Base-by-base conservation (phyloP, 2,113 vertebrate genomes). In the Charadrius vociferus region DNA sequence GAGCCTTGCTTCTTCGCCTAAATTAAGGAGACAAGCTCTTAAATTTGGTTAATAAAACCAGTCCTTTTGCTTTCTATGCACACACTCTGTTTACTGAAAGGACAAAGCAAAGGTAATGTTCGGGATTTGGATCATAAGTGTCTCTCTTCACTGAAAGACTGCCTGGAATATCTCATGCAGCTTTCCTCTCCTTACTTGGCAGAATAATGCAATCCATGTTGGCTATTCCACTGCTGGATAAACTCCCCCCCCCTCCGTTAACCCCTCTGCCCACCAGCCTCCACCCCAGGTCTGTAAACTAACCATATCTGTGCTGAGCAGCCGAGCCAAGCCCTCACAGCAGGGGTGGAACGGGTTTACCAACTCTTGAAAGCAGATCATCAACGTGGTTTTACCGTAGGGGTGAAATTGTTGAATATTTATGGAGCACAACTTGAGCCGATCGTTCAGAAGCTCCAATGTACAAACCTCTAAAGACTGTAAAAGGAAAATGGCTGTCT, bases 401-500 rank as follows among this genome's bases (percentile, higher is more conserved):
- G 89, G 90, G 72, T 24, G 68, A 49, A 93, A 81, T 58, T 80
- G 55, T 86, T 96, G 80, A 68, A 94, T 95, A 92, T 96, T 88
- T 90, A 81, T 80, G 43, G 50, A 21, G 21, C 45, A 62, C 47
- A 93, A 93, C 9, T 72, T 67, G 43, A 90, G 53, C 66, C 6
- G 12, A 34, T 95, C 95, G 39, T 97, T 94, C 41, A 90, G 56
- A 88, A 94, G 19, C 41, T 65, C 32, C 29, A 37, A 39, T 21
- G 61, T 10, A 50, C 32, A 88, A 91, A 3, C 6, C 12, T 39
- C 39, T 32, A 56, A 80, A 84, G 59, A 84, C 12, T 63, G 13
- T 61, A 73, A 90, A 78, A 50, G 30, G 21, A 94, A 94, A 88
- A 66, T 9, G 26, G 11, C 11, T 14, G 18, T 26, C 24, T 90